phyloP scores from a whole-genome alignment of 35 echinoderm and acorn worm genomes.

The Holothuria glaberrima region DNA sequence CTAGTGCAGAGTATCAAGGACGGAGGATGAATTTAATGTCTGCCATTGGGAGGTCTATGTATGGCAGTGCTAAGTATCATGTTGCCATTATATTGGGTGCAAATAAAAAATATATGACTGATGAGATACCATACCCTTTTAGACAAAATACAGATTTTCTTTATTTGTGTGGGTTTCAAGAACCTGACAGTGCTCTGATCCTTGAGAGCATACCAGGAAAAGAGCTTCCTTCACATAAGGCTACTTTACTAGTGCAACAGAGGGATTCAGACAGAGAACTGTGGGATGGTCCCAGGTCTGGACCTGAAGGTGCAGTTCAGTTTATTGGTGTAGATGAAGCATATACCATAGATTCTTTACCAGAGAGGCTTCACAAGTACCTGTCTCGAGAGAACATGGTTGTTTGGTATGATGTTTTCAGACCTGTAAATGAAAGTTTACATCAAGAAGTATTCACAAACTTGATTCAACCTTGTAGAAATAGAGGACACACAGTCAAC shows the following conservation, averaged over 20 bases:
- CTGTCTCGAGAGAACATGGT: slow-evolving; percentile 56
- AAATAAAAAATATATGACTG: slow-evolving; percentile 91
- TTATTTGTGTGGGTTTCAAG: slow-evolving; percentile 95
- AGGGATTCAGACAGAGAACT: slow-evolving; percentile 89
- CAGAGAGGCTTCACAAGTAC: slow-evolving; percentile 69
- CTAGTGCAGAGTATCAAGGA: slow-evolving; percentile 57
- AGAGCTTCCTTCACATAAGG: slow-evolving; percentile 76
- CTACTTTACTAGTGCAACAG: slow-evolving; percentile 83
- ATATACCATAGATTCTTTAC: slow-evolving; percentile 65
- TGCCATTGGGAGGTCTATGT: slow-evolving; percentile 70
- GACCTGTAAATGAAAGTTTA: slow-evolving; percentile 54
- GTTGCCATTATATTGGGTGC: slow-evolving; percentile 75
- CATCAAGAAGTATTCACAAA: slow-evolving; percentile 78
- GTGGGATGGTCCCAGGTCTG: slow-evolving; percentile 93
- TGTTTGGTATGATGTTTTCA: slow-evolving; percentile 95
- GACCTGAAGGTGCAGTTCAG: slow-evolving; percentile 81
- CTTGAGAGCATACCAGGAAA: slow-evolving; percentile 80
- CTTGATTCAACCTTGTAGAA: slow-evolving; percentile 73
- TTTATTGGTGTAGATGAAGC: slow-evolving; percentile 91
- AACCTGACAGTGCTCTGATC: slow-evolving; percentile 87
- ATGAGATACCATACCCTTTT: slow-evolving; percentile 96
- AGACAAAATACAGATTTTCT: slow-evolving; percentile 93
- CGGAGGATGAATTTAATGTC: slow-evolving; percentile 77
- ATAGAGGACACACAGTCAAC: slow-evolving; percentile 80
- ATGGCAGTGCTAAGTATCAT: slow-evolving; percentile 68